A percentile compares a stretch with the other conserved stretches of the same genome.
These are phyloP conservation scores for Drosophila anomelani DNA, from an alignment of 2,888 invertebrate genomes.

Conservation along the genomic window DNA sequence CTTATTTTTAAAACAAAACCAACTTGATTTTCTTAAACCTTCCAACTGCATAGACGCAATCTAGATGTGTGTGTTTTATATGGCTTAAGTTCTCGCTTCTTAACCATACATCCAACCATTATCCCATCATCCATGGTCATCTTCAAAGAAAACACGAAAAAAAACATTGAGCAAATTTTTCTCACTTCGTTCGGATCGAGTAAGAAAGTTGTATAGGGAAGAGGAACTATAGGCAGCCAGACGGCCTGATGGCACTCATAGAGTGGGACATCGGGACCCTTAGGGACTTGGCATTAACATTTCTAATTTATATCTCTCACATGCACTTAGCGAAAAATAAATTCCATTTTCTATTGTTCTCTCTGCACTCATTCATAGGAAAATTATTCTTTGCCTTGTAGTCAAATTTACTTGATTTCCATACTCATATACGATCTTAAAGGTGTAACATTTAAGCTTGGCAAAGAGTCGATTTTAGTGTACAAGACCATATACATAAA, in stretches of 20 bases:
- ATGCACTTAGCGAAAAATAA: slow-evolving; percentile 57
- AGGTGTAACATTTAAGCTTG: slow-evolving; percentile 54
- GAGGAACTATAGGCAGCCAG: slow-evolving; percentile 35
- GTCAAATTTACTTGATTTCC: slow-evolving; percentile 37
- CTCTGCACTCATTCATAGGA: slow-evolving; percentile 49
- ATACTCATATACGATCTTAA: slow-evolving; percentile 27
- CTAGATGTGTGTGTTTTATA: slow-evolving; percentile 15
- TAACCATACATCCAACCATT: slow-evolving; percentile 44
- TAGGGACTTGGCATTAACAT: slow-evolving; percentile 57
- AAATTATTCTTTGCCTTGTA: slow-evolving; percentile 50
- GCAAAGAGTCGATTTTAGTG: slow-evolving; percentile 75
- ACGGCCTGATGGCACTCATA: slow-evolving; percentile 57
- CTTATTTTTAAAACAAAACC: not conserved
- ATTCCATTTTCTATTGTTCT: slow-evolving; percentile 33
- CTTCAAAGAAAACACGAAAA: slow-evolving; percentile 8
- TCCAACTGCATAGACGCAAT: slow-evolving; percentile 46
- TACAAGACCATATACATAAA: slow-evolving; percentile 52
- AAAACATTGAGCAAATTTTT: slow-evolving; percentile 82
- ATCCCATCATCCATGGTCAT: slow-evolving; percentile 17
- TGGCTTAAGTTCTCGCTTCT: slow-evolving; percentile 47
- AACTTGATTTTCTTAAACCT: not conserved
- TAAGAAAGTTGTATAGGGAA: slow-evolving; percentile 27
- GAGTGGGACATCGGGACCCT: slow-evolving; percentile 51
- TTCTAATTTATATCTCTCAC: slow-evolving; percentile 50
- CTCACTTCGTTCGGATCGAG: slow-evolving; percentile 83